Base-by-base conservation (phyloP, 2,797 vertebrate species). In the Hipposideros larvatus region DNA sequence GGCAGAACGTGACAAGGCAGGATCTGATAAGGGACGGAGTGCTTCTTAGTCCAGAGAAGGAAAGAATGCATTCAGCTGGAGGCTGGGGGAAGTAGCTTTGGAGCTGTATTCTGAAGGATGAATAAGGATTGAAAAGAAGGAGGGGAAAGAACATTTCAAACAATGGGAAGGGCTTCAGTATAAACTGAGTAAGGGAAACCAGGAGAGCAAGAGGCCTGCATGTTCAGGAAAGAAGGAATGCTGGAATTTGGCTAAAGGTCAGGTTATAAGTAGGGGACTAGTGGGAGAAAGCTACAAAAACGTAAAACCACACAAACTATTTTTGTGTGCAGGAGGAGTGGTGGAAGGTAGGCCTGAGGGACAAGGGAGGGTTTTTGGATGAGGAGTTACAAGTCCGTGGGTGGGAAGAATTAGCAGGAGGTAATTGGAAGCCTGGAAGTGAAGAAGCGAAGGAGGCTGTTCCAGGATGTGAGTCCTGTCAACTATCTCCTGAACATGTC, bases 81-180 rank as follows among this genome's bases (percentile, higher is more conserved):
- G n/a, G 43, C 59, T 26, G 9, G 13, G 51, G n/a, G 26, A 51
- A 10, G 37, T 61, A 48, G 11, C 55, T 59, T 28, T 90, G 48
- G 16, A 59, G 21, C 43, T 82, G 19, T 22, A 86, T 15, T 53
- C 70, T 80, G 65, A 89, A 82, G 15, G 22, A 61, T 48, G 65
- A 92, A 55, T 91, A 88, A 77, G 57, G 43, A 80, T 78, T 94
- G 82, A 87, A 90, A 22, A 87, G 7, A 82, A 79, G 66, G 13
- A 73, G 11, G 24, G 28, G 46, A 34, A 82, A 57, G 51, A 28
- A 22, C 75, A 85, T 92, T 92, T 75, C 75, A 86, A 93, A 78
- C 19, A 78, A 48, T 61, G 14, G 16, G 7, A 84, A 71, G 19
- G 59, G 5, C 31, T 51, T 41, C 77, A 65, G 46, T 55, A 70